Evolutionary conservation across 2,797 vertebrate species (phyloP).

Genomic region (Eospalax fontanierii): DNA sequence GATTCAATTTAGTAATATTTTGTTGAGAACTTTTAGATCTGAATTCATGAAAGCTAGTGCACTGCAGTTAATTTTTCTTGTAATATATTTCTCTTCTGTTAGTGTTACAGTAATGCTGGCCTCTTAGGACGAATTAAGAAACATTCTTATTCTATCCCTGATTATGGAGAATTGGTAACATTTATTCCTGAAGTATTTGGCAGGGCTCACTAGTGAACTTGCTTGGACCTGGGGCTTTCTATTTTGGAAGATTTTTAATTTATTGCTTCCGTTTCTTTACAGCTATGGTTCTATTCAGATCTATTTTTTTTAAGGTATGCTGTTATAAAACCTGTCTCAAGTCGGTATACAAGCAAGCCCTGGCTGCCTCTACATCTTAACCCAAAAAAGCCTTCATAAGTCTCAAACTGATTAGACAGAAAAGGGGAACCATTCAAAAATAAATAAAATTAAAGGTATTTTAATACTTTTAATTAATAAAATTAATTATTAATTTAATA

Average conservation of each 20-base stretch:
- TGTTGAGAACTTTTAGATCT: too few species aligned
- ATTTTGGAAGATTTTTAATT: background rate
- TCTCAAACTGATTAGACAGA: conserved; percentile 87
- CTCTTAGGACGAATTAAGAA: background rate
- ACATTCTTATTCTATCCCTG: background rate
- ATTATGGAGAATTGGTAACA: background rate
- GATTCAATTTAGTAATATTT: too few species aligned
- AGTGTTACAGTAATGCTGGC: background rate
- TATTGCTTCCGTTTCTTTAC: background rate
- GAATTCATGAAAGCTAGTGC: background rate
- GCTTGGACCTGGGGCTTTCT: background rate
- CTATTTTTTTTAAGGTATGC: conserved; percentile 93
- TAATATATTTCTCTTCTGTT: background rate
- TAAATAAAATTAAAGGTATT: too few species aligned
- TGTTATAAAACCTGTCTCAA: conserved; percentile 98
- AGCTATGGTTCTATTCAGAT: background rate
- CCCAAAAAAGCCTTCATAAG: conserved; percentile 92
- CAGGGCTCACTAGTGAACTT: background rate
- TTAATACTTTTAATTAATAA: too few species aligned
- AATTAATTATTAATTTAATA: too few species aligned
- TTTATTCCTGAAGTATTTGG: background rate
- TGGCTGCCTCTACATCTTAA: conserved; percentile 92
- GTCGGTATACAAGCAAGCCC: conserved; percentile 99
- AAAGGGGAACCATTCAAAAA: conserved; percentile 75
- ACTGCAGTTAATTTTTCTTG: background rate